phyloP scores from a whole-genome alignment of 2,113 vertebrate genomes.

The Chloropsis cyanopogon region DNA sequence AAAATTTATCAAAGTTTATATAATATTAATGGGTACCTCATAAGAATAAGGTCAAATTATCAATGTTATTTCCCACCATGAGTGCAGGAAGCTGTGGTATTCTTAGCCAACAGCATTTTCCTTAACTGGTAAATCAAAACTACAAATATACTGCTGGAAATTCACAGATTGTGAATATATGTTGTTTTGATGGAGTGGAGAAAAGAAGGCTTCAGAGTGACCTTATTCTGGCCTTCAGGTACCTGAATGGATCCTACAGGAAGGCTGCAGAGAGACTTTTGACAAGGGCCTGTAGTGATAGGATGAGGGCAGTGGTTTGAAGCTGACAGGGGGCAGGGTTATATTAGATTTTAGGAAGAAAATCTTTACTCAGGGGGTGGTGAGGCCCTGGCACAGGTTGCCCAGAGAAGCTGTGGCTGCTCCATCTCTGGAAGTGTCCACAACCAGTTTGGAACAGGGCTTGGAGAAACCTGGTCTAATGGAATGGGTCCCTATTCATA shows the following conservation, averaged over 20 bases:
- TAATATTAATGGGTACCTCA: fast-evolving
- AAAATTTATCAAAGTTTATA: not conserved
- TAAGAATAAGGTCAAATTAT: not conserved
- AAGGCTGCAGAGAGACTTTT: not conserved
- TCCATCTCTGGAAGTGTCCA: not conserved
- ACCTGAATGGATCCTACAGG: not conserved
- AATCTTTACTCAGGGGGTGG: not conserved
- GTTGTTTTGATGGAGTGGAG: not conserved
- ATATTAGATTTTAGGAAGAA: not conserved
- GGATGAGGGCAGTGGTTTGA: not conserved
- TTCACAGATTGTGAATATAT: fast-evolving
- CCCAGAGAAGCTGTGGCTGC: not conserved
- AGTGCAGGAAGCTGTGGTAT: not conserved
- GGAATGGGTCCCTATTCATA: fast-evolving
- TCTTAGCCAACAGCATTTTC: not conserved
- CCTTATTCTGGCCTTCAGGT: not conserved
- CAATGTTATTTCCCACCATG: not conserved
- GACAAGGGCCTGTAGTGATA: no score
- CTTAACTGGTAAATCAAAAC: not conserved
- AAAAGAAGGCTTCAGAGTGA: not conserved
- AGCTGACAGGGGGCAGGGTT: not conserved
- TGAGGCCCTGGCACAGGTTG: not conserved
- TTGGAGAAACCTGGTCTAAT: not conserved
- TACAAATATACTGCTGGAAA: not conserved
- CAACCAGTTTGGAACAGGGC: fast-evolving